phyloP scores from a whole-genome alignment of 2,113 vertebrate species.

The Porphyrio hochstetteri region DNA sequence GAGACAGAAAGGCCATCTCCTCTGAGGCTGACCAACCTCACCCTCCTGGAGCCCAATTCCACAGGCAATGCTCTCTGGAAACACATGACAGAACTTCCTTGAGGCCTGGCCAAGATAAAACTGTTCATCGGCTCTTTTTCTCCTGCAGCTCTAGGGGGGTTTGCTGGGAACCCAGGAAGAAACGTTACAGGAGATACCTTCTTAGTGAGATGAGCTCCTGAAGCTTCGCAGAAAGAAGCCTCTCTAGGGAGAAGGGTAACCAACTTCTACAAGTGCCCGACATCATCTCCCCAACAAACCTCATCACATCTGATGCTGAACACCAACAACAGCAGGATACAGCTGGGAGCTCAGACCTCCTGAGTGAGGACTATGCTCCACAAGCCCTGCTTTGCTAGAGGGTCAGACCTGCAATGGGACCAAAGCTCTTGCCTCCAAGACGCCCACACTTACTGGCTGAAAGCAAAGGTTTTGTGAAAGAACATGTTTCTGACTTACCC shows the following conservation, averaged over 20 bases:
- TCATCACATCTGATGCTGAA: background rate
- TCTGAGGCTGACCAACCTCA: too few species aligned
- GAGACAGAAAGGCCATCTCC: background rate
- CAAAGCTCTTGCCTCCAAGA: background rate
- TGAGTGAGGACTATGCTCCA: background rate
- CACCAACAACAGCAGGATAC: background rate
- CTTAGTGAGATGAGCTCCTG: background rate
- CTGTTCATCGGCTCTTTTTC: background rate
- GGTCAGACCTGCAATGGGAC: background rate
- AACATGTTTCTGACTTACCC: background rate
- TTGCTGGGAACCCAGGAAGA: background rate
- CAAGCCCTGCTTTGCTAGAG: background rate
- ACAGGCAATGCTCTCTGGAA: background rate
- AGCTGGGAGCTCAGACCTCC: background rate
- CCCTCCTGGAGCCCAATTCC: background rate
- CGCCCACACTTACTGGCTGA: background rate
- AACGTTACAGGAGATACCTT: background rate
- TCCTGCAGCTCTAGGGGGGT: background rate
- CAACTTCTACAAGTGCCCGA: background rate
- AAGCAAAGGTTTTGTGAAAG: background rate
- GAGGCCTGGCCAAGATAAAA: background rate
- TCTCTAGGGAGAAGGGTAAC: too few species aligned
- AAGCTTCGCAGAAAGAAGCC: background rate
- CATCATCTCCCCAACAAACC: background rate
- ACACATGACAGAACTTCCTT: background rate